phyloP scores from a whole-genome alignment of 2,888 invertebrate species.

The Pterostichus madidus region DNA sequence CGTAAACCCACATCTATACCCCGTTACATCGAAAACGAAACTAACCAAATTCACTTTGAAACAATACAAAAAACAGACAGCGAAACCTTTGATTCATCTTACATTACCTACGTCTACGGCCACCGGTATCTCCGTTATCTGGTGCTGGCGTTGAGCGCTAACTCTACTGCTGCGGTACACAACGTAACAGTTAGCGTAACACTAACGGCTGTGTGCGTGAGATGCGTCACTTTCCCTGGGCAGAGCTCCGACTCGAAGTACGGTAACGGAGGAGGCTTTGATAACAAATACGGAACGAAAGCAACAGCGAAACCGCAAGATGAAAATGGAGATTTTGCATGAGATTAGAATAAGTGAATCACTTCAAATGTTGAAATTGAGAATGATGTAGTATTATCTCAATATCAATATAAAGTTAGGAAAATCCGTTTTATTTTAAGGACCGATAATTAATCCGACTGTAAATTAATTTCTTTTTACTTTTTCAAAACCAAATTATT shows the following conservation, averaged over 20 bases:
- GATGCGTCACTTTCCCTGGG: slow-evolving; percentile 49
- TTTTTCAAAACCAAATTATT: too few species aligned
- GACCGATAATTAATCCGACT: too few species aligned
- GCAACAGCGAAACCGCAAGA: slow-evolving; percentile 4
- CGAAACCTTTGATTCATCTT: slow-evolving; percentile 24
- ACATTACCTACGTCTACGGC: slow-evolving; percentile 19
- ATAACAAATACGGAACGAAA: slow-evolving; percentile 23
- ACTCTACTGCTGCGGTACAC: background rate
- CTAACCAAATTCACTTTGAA: slow-evolving; percentile 48
- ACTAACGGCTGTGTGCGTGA: slow-evolving; percentile 42
- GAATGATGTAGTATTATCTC: background rate
- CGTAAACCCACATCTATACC: slow-evolving; percentile 26
- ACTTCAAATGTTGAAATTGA: background rate
- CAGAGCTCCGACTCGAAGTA: background rate
- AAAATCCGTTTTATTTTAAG: too few species aligned
- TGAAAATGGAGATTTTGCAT: background rate
- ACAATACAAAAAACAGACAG: slow-evolving; percentile 48
- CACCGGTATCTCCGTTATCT: slow-evolving; percentile 23
- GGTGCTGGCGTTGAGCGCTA: background rate
- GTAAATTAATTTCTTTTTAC: too few species aligned
- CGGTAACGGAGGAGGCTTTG: slow-evolving; percentile 25
- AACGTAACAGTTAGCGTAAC: slow-evolving; percentile 40
- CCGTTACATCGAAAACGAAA: slow-evolving; percentile 50
- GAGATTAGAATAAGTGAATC: background rate
- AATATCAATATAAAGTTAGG: too few species aligned